Evolutionary conservation across 1,140 invertebrate genomes (phyloP).

Genomic region (Microplitis demolitor): DNA sequence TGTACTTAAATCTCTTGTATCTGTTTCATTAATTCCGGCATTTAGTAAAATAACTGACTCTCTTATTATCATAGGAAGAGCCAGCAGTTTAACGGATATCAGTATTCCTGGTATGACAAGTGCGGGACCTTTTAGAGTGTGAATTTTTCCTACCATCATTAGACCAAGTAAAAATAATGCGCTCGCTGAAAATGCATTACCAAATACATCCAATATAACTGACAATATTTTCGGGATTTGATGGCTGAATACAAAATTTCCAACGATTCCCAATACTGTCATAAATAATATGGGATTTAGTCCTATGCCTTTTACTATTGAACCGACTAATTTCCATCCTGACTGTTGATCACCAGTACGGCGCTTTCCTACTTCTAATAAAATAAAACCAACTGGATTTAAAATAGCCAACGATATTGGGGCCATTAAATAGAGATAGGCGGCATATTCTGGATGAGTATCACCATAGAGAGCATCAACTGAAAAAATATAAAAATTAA

Average conservation of each 20-base stretch:
- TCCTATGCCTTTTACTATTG: constrained; percentile 72
- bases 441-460: constrained; percentile 86
- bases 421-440: constrained; percentile 91
- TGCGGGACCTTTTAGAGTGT: constrained; percentile 74
- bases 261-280: constrained; percentile 88
- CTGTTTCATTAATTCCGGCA: constrained; percentile 69
- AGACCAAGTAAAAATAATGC: constrained; percentile 90
- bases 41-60: constrained; percentile 81
- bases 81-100: constrained; percentile 87
- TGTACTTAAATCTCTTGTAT: constrained; percentile 82
- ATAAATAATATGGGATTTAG: constrained; percentile 91
- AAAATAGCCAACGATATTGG: constrained; percentile 91
- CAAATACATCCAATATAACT: constrained; percentile 79
- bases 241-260: constrained; percentile 83
- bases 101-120: constrained; percentile 83
- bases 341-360: constrained; percentile 34
- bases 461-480: constrained; percentile 76
- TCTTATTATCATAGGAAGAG: constrained; percentile 84
- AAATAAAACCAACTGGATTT: constrained; percentile 89
- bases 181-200: constrained; percentile 87
- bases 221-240: constrained; percentile 76
- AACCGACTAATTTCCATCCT: constrained; percentile 51
- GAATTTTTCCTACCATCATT: constrained; percentile 90
- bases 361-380: constrained; percentile 85
- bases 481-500: constrained; percentile 55